These are phyloP conservation scores for Pachypanchax playfairii DNA, from an alignment of 2,113 vertebrate genomes.

Conservation along the genomic window DNA sequence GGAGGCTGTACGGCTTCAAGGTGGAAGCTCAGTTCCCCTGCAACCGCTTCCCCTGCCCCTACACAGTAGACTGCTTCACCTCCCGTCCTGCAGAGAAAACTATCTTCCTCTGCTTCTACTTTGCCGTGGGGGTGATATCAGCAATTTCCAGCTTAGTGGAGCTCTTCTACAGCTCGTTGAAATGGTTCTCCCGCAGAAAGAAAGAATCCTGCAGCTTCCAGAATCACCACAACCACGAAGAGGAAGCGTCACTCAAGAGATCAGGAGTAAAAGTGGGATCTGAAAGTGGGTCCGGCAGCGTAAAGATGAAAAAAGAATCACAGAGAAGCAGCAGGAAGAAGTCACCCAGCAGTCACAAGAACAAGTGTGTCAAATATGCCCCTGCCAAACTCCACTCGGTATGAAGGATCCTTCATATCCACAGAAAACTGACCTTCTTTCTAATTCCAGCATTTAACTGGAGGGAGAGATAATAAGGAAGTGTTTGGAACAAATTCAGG, in stretches of 20 bases:
- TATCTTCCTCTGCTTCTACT: conserved; percentile 92
- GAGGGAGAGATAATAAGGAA: conserved; percentile 13
- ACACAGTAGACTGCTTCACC: conserved; percentile 92
- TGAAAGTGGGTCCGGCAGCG: neutral
- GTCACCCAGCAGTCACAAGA: conserved; percentile 22
- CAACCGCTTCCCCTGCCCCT: conserved; percentile 85
- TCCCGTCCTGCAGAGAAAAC: conserved; percentile 93
- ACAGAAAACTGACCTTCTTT: neutral
- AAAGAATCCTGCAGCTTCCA: neutral
- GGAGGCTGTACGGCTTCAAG: conserved; percentile 87
- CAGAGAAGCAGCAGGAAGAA: conserved; percentile 42
- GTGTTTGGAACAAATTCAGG: neutral
- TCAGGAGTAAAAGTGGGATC: rapidly evolving
- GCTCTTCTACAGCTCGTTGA: conserved; percentile 81
- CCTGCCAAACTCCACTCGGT: conserved; percentile 32
- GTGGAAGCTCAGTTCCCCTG: conserved; percentile 88
- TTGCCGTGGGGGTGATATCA: conserved; percentile 84
- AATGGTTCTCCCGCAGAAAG: conserved; percentile 63
- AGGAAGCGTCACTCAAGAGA: neutral
- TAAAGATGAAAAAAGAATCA: conserved; percentile 19
- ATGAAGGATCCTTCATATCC: conserved; percentile 20
- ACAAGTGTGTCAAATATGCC: conserved; percentile 13
- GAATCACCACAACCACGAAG: conserved; percentile 19
- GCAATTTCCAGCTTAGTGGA: conserved; percentile 83
- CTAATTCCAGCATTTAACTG: neutral